Evolutionary conservation across 1,140 invertebrate genomes (phyloP).

Genomic region (Globodera ellingtonae): DNA sequence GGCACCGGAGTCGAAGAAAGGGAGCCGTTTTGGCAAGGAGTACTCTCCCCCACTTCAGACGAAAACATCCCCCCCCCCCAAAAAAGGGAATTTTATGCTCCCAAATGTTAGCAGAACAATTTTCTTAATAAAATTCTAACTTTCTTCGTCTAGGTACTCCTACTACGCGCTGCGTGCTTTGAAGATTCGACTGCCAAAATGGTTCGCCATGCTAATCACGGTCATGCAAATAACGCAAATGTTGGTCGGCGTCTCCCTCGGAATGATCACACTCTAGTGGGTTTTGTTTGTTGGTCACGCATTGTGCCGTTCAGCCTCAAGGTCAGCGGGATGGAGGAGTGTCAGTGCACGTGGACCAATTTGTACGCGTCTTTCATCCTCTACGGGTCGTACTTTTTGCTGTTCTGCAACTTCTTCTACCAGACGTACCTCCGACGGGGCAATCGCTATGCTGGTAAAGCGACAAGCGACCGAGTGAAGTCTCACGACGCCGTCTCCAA

Average conservation of each 20-base stretch:
- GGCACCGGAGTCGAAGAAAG: neutral
- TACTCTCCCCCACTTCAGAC: too few species aligned
- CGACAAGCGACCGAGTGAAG: neutral
- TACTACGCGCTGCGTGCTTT: constrained; percentile 85
- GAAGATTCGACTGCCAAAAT: constrained; percentile 82
- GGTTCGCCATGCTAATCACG: constrained; percentile 88
- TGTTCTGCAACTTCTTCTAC: constrained; percentile 70
- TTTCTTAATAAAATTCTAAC: neutral
- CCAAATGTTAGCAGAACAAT: too few species aligned
- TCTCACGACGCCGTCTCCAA: neutral
- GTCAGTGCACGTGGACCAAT: constrained; percentile 83
- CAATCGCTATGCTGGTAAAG: constrained; percentile 28
- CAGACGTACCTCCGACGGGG: constrained; percentile 68
- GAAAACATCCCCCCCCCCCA: too few species aligned
- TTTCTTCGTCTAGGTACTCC: constrained; percentile 87
- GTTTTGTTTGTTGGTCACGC: neutral
- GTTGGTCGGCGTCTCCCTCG: constrained; percentile 87
- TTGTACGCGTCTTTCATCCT: constrained; percentile 87
- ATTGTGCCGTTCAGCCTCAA: constrained; percentile 68
- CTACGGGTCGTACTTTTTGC: constrained; percentile 76
- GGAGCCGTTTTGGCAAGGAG: neutral
- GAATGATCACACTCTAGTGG: constrained; percentile 73
- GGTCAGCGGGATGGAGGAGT: constrained; percentile 69
- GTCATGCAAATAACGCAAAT: constrained; percentile 88
- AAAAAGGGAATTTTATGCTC: too few species aligned